Evolutionary conservation across 2,888 invertebrate genomes (phyloP), one percentile per base, ranked within the genome.

Genomic region (Ptilodon capucinus): DNA sequence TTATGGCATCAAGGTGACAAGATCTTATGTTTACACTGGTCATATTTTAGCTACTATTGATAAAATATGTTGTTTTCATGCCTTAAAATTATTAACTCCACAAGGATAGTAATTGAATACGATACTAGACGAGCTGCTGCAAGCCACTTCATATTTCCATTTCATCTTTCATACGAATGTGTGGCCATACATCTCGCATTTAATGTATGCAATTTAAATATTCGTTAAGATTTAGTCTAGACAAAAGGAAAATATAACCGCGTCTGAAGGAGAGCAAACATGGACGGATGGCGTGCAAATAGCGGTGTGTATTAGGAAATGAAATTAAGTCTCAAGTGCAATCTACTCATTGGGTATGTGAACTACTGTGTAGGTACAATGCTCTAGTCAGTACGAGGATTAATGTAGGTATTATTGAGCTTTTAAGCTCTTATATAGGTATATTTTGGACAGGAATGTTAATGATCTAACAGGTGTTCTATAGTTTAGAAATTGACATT

Each of bases 181-280:
- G 16, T 35, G 35, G 35, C 17, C 35, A 35, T 35, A 35, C 54
- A 57, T 50, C 54, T 56, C 49, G 50, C 55, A 48, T 67, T 61
- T 67, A 66, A 65, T 58, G 64, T 64, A 62, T 64, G 60, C 79
- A 79, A 82, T 80, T 88, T 85, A 87, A 85, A 86, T 85, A 87
- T 87, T 87, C 86, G 84, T 83, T 86, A 88, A 88, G 89, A 86
- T 87, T 87, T 87, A 84, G 90, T 90, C 90, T 90, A 90, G 89
- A 89, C 90, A 89, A 89, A 89, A 87, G 87, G 88, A 87, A 88
- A 89, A 90, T 90, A 89, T 86, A 79, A 79, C 71, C 74, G 71
- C 73, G 83, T 84, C 83, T 77, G 70, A 84, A 85, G 79, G 85
- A 88, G 77, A 64, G 81, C 87, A 86, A 88, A 87, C 81, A 84